Conservation (phyloP, 2,113 vertebrate species). For the Eupsittula cactorum region DNA sequence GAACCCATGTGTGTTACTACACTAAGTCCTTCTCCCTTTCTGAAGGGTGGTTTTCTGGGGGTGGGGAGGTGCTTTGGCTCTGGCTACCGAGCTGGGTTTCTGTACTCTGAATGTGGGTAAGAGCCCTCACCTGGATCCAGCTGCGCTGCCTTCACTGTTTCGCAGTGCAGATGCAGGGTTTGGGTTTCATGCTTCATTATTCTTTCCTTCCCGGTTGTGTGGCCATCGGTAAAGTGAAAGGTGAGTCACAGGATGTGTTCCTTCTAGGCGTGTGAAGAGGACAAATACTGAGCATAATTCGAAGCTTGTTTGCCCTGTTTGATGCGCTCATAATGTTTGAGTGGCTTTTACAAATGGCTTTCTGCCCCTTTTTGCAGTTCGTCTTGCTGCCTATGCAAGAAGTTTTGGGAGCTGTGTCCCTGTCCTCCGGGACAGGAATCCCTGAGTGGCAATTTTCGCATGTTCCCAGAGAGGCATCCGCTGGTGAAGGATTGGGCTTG, state of each 20-base stretch:
- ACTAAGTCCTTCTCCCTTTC: not conserved
- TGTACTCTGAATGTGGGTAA: not conserved
- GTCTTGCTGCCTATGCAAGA: accelerated
- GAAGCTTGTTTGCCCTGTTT: not conserved
- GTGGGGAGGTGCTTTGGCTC: not conserved
- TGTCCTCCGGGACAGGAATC: too few species aligned
- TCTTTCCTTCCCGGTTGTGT: not conserved
- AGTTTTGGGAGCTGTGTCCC: not conserved
- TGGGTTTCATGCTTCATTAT: conserved; percentile 52
- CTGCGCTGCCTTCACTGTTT: conserved; percentile 10
- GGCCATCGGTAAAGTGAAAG: conserved; percentile 31
- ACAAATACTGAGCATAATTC: not conserved
- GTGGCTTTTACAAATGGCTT: not conserved
- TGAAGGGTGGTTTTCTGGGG: too few species aligned
- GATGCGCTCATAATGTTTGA: accelerated
- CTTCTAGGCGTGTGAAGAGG: not conserved
- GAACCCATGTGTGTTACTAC: not conserved
- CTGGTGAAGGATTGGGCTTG: not conserved
- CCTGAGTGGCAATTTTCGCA: not conserved
- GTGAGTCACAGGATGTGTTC: not conserved
- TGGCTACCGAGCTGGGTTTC: not conserved
- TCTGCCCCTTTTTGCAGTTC: not conserved
- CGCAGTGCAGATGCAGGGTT: conserved; percentile 3
- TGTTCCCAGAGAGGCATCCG: not conserved
- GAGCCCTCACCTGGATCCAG: not conserved